A percentile compares a stretch with the other conserved stretches of the same genome.
Conservation (phyloP, 2,797 vertebrate species). For the Cyclopterus lumpus region DNA sequence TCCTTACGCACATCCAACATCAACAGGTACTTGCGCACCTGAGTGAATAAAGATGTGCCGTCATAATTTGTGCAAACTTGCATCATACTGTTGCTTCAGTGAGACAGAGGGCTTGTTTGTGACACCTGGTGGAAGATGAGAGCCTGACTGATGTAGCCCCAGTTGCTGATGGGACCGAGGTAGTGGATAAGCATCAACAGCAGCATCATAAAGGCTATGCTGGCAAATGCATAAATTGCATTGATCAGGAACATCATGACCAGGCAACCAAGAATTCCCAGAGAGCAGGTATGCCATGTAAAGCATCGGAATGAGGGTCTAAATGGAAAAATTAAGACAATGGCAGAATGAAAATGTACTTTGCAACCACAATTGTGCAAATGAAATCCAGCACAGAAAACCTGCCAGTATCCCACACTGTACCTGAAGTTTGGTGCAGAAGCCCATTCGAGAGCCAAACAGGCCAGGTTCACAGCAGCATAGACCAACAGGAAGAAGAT, state of each 20-base stretch:
- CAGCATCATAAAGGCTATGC: conserved; percentile 86
- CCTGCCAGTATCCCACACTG: not conserved
- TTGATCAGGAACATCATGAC: conserved; percentile 90
- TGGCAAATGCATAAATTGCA: conserved; percentile 84
- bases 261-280: conserved; percentile 85
- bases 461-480: conserved; percentile 87
- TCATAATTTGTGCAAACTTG: not conserved
- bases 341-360: not conserved
- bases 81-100: too few relatives aligned
- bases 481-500: conserved; percentile 89
- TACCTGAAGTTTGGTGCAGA: conserved; percentile 90
- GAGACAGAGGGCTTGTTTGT: not conserved
- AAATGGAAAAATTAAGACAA: not conserved
- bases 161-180: conserved; percentile 85
- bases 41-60: not conserved
- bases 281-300: conserved; percentile 87
- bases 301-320: conserved; percentile 86
- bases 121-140: conserved; percentile 89
- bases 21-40: conserved; percentile 86
- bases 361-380: not conserved
- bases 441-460: conserved; percentile 88
- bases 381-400: not conserved
- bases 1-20: conserved; percentile 86
- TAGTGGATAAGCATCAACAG: conserved; percentile 86
- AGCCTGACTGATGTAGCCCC: conserved; percentile 89